Percentiles rank a stretch among this genome's conserved stretches.
Evolutionary conservation across 2,113 vertebrate genomes (phyloP).

Genomic region (Melanotaenia duboulayi): DNA sequence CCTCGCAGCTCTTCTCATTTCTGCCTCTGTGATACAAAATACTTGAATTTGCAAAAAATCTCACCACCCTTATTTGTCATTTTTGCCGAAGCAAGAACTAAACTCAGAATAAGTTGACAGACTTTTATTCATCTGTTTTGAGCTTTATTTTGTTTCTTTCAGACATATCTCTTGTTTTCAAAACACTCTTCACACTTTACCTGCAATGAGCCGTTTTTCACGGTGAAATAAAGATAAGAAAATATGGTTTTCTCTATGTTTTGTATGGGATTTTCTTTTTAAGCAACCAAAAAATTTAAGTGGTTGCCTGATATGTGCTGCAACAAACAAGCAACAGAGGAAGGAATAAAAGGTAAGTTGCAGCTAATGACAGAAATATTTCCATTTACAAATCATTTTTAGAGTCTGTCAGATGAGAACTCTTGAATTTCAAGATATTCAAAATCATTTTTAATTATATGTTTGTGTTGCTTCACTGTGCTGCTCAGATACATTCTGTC

Average conservation of each 20-base stretch:
- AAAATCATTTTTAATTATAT: too few species aligned
- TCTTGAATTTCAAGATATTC: too few species aligned
- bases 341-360: not conserved
- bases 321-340: not conserved
- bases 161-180: slow-evolving; percentile 10
- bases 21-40: not conserved
- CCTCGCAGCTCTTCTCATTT: not conserved
- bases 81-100: not conserved
- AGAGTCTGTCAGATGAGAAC: too few species aligned
- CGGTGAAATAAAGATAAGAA: slow-evolving; percentile 18
- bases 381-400: not conserved
- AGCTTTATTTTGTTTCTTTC: not conserved
- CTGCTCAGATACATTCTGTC: too few species aligned
- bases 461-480: too few species aligned
- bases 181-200: slow-evolving; percentile 35
- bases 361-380: not conserved
- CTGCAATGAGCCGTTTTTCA: slow-evolving; percentile 22
- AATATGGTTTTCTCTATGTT: not conserved
- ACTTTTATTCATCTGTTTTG: slow-evolving; percentile 20
- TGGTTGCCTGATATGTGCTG: not conserved
- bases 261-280: slow-evolving; percentile 7
- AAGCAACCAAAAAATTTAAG: not conserved
- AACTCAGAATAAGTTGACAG: not conserved
- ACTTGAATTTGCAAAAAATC: slow-evolving; percentile 25
- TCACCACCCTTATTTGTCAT: slow-evolving; percentile 11